Conservation (phyloP, 1,140 invertebrate species). For the Cherax quadricarinatus region DNA sequence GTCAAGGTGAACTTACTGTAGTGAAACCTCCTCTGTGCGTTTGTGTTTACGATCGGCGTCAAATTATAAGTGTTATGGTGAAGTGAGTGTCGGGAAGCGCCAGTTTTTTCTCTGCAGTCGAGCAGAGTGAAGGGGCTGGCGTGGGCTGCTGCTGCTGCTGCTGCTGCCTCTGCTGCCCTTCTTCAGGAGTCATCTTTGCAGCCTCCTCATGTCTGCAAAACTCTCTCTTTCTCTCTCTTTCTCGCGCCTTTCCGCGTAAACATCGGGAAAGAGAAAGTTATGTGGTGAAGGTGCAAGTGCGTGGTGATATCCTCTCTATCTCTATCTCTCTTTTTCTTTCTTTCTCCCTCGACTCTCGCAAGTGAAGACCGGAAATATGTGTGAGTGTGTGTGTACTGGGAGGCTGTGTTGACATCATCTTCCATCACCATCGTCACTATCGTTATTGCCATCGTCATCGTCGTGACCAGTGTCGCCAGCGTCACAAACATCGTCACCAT, state of each 20-base stretch:
- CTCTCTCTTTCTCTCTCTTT: not conserved
- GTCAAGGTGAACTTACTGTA: slow-evolving; percentile 44
- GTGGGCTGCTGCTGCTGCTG: not conserved
- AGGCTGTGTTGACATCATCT: not conserved
- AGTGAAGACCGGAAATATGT: slow-evolving; percentile 13
- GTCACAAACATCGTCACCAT: not conserved
- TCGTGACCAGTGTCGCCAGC: not conserved
- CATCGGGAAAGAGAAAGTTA: not conserved
- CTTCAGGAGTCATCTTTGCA: not conserved
- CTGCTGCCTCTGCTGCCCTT: not conserved
- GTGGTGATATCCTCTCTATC: not conserved
- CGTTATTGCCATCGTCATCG: not conserved
- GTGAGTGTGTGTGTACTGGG: slow-evolving; percentile 26
- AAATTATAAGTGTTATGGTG: slow-evolving; percentile 71
- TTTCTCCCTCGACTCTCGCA: too few relatives aligned
- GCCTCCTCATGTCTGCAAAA: not conserved
- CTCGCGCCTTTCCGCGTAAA: not conserved
- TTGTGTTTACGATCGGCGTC: slow-evolving; percentile 65
- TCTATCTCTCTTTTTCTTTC: not conserved
- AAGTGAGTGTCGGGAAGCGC: slow-evolving; percentile 48
- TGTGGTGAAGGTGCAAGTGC: slow-evolving; percentile 22
- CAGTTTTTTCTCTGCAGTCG: slow-evolving; percentile 59
- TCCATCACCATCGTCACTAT: not conserved
- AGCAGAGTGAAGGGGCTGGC: slow-evolving; percentile 32
- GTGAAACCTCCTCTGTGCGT: slow-evolving; percentile 60